Evolutionary conservation across 2,113 vertebrate genomes (phyloP).

Genomic region (Microcebus tavaratra): DNA sequence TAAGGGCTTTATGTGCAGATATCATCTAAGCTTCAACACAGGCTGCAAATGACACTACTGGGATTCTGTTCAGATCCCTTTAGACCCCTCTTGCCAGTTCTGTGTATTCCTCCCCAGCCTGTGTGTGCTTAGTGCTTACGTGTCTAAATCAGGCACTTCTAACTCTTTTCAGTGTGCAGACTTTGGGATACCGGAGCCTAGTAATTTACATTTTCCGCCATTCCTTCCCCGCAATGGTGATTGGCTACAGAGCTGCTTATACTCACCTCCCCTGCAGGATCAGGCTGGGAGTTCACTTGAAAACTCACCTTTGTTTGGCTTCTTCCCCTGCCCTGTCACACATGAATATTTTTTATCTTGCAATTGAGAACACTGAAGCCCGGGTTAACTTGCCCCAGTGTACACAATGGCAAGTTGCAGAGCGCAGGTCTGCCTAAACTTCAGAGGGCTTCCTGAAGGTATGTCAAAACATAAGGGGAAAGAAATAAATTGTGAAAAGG

Average conservation of each 20-base stretch:
- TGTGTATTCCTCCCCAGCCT: neutral
- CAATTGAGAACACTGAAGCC: neutral
- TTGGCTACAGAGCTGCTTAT: neutral
- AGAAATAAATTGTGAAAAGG: neutral
- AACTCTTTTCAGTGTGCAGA: neutral
- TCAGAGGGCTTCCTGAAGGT: neutral
- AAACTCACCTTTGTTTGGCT: neutral
- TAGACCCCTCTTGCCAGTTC: neutral
- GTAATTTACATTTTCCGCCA: neutral
- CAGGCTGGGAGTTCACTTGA: neutral
- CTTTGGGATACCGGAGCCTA: neutral
- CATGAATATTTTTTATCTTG: neutral
- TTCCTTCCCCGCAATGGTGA: neutral
- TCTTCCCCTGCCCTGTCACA: neutral
- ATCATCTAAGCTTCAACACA: no score
- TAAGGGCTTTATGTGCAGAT: no score
- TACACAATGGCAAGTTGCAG: neutral
- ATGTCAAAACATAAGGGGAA: neutral
- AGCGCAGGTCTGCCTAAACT: neutral
- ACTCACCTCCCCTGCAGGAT: neutral
- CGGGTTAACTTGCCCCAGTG: neutral
- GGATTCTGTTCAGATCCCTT: neutral
- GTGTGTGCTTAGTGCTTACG: neutral
- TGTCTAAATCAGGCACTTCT: neutral
- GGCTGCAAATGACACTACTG: no score